Percentiles rank a stretch among this genome's conserved stretches.
Evolutionary conservation across 2,113 vertebrate genomes (phyloP).

Genomic region (Caloenas nicobarica): DNA sequence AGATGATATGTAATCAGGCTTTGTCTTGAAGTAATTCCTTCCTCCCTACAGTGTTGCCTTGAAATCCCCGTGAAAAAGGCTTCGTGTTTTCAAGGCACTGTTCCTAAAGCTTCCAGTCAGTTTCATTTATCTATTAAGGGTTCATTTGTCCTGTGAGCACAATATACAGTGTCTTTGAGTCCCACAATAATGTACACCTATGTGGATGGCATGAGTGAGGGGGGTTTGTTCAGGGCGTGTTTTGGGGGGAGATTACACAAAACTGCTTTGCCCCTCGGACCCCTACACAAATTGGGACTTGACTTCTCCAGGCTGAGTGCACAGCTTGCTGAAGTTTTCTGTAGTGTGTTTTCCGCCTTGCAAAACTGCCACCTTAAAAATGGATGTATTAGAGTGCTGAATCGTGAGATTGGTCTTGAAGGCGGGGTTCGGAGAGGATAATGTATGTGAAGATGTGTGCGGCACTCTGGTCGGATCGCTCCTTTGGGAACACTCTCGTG

Average conservation of each 20-base stretch:
- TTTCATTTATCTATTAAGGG: neutral
- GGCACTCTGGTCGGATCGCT: neutral
- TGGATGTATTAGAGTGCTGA: neutral
- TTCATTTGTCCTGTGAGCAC: neutral
- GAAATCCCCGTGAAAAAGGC: neutral
- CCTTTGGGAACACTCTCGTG: neutral
- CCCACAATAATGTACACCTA: neutral
- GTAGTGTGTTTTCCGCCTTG: neutral
- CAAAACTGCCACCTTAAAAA: neutral
- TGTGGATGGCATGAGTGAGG: neutral
- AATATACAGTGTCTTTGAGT: neutral
- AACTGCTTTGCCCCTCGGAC: neutral
- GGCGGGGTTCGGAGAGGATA: neutral
- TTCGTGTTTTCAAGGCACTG: neutral
- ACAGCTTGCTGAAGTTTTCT: neutral
- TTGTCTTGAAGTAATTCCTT: neutral
- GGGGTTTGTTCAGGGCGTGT: neutral
- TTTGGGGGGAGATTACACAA: neutral
- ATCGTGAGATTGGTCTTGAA: neutral
- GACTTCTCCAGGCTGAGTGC: too few relatives aligned
- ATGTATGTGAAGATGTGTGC: rapidly evolving
- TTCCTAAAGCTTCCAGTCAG: neutral
- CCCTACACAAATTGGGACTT: neutral
- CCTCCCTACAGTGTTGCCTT: neutral
- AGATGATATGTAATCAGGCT: neutral